phyloP scores from a whole-genome alignment of 2,113 vertebrate species.

The Myotis davidii region DNA sequence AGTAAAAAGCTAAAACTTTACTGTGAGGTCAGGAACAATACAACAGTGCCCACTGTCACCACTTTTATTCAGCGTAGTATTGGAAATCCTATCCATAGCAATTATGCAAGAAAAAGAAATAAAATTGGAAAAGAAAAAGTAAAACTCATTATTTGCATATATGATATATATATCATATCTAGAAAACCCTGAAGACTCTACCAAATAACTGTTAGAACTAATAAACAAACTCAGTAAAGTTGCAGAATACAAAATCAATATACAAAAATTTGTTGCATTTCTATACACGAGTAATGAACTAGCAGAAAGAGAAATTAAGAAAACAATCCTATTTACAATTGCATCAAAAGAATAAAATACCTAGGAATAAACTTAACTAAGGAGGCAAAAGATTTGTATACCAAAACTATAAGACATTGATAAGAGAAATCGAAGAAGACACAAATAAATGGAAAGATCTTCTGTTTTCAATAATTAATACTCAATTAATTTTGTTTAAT shows the following conservation, averaged over 20 bases:
- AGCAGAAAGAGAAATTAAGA: not conserved
- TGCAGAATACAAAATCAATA: not conserved
- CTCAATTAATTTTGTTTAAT: not conserved
- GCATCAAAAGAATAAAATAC: not conserved
- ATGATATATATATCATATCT: not conserved
- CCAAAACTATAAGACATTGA: not conserved
- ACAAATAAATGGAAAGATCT: not conserved
- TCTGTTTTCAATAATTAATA: not conserved
- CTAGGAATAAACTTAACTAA: not conserved
- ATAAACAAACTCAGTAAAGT: not conserved
- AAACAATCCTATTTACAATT: not conserved
- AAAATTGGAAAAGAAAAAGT: not conserved
- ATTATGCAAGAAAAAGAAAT: not conserved
- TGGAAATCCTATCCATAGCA: not conserved
- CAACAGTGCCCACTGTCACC: not conserved
- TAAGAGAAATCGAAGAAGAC: not conserved
- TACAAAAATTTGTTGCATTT: not conserved
- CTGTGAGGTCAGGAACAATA: not conserved
- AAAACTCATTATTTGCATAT: not conserved
- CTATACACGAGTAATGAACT: not conserved
- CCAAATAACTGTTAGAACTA: not conserved
- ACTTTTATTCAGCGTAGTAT: not conserved
- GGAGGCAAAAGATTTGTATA: not conserved
- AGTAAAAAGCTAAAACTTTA: not conserved
- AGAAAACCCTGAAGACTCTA: not conserved